Percentiles rank a stretch among this genome's conserved stretches.
phyloP scores from a whole-genome alignment of 2,797 vertebrate species.

The Pipistrellus kuhlii region DNA sequence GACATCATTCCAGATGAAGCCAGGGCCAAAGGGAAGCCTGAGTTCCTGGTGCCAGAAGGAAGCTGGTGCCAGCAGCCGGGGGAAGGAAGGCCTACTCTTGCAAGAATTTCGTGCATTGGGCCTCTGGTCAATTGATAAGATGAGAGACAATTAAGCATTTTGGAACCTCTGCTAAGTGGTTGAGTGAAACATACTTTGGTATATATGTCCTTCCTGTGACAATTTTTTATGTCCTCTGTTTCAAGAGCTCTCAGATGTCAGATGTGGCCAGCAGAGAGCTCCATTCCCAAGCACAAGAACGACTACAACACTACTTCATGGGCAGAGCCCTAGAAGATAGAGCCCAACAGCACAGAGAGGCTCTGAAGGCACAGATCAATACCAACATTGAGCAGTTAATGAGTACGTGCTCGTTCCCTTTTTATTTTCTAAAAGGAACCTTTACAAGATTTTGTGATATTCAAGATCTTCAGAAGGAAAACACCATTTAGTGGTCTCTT shows the following conservation, averaged over 20 bases:
- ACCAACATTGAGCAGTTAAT: constrained; percentile 92
- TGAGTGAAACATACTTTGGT: constrained; percentile 42
- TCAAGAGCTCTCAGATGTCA: constrained; percentile 88
- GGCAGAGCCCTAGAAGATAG: constrained; percentile 86
- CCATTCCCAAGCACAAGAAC: constrained; percentile 91
- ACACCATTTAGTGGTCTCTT: neutral
- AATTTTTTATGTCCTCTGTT: constrained; percentile 70
- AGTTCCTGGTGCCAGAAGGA: no score
- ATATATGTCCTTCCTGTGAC: neutral
- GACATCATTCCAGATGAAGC: no score
- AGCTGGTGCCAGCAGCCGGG: no score
- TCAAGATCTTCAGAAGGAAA: constrained; percentile 64
- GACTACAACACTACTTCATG: constrained; percentile 89
- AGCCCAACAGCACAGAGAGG: constrained; percentile 88
- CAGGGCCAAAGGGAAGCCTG: no score
- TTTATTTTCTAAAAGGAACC: constrained; percentile 51
- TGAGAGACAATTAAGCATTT: constrained; percentile 24
- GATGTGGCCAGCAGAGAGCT: constrained; percentile 89
- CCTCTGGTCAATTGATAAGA: neutral
- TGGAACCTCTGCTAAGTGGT: constrained; percentile 36
- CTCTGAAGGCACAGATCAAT: constrained; percentile 93
- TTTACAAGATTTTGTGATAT: neutral
- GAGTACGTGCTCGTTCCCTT: constrained; percentile 85
- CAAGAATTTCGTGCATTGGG: no score
- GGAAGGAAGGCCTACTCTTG: no score